phyloP scores from a whole-genome alignment of 1,140 invertebrate genomes.

The Steinernema feltiae region DNA sequence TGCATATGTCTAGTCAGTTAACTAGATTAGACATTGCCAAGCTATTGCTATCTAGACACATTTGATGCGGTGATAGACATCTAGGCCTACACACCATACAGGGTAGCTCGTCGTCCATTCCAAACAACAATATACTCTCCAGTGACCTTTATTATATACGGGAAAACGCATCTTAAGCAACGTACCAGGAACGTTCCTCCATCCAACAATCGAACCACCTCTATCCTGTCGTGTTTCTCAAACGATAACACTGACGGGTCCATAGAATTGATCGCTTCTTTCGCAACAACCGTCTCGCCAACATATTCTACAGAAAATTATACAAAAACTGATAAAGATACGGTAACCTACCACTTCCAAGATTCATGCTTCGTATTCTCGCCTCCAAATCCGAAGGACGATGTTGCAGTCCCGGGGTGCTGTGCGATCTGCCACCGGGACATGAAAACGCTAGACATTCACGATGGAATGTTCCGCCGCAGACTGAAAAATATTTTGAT shows the following conservation, averaged over 20 bases:
- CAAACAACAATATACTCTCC: no score
- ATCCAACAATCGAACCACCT: not conserved
- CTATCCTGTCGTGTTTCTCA: conserved; percentile 7
- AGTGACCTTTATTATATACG: no score
- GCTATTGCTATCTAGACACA: no score
- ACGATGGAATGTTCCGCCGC: conserved; percentile 19
- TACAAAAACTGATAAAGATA: not conserved
- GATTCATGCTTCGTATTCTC: not conserved
- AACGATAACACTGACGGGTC: not conserved
- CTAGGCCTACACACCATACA: not conserved
- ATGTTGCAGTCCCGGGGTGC: not conserved
- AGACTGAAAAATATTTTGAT: conserved; percentile 11
- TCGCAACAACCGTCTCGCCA: not conserved
- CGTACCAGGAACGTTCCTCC: conserved; percentile 17
- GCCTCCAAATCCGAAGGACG: not conserved
- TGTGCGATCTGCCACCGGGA: not conserved
- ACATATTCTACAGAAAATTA: not conserved
- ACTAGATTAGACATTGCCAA: no score
- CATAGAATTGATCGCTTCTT: not conserved
- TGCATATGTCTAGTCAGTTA: no score
- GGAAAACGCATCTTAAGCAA: no score
- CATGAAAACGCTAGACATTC: conserved; percentile 17
- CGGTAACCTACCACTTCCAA: not conserved
- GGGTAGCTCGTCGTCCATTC: no score
- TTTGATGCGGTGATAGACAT: no score